phyloP scores from a whole-genome alignment of 2,888 invertebrate genomes.

The Mythimna pallens region DNA sequence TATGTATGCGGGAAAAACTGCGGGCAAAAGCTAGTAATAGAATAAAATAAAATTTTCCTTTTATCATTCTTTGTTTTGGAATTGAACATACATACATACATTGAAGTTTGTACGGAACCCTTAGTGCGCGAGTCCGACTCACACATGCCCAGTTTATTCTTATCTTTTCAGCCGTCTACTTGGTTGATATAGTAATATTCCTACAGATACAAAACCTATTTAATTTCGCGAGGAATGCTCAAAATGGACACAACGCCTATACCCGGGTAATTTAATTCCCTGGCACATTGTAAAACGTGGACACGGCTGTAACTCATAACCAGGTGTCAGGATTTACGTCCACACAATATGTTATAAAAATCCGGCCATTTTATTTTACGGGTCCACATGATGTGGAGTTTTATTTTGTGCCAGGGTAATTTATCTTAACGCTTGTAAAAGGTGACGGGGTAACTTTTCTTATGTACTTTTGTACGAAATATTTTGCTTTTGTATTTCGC shows the following conservation, averaged over 20 bases:
- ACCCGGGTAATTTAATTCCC: conserved; percentile 74
- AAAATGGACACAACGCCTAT: conserved; percentile 42
- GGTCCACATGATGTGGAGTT: conserved; percentile 69
- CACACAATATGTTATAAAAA: conserved; percentile 83
- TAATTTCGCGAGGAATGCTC: conserved; percentile 20
- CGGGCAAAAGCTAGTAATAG: too few relatives aligned
- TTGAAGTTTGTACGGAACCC: too few relatives aligned
- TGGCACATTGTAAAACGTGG: conserved; percentile 72
- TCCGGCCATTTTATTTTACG: conserved; percentile 77
- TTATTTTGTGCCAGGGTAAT: conserved; percentile 69
- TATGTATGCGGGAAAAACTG: too few relatives aligned
- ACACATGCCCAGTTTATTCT: background rate
- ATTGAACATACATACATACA: too few relatives aligned
- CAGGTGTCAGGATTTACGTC: conserved; percentile 81
- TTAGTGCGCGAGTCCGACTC: too few relatives aligned
- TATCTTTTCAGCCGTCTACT: background rate
- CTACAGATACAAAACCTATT: conserved; percentile 7
- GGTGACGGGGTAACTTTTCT: conserved; percentile 26
- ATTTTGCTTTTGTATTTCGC: too few relatives aligned
- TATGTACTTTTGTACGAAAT: background rate
- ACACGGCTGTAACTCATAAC: conserved; percentile 76
- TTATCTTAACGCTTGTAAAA: conserved; percentile 60
- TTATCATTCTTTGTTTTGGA: background rate
- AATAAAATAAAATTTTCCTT: background rate
- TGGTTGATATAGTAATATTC: conserved; percentile 1